These are phyloP conservation scores for Calliphora vicina DNA, from an alignment of 1,140 invertebrate genomes.

Conservation along the genomic window DNA sequence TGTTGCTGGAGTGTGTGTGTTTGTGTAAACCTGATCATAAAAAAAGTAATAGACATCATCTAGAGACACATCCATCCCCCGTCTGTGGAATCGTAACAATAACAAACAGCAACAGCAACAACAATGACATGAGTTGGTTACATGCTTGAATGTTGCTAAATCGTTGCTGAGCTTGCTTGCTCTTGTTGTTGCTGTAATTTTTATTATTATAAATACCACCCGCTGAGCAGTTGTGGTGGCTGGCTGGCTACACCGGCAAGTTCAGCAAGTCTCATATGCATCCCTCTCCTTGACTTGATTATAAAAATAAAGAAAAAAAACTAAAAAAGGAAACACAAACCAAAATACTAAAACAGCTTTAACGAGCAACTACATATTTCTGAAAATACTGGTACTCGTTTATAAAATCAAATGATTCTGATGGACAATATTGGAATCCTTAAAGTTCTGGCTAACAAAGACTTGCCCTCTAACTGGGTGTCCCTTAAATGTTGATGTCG, in stretches of 20 bases:
- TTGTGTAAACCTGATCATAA: constrained; percentile 7
- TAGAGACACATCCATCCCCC: constrained; percentile 6
- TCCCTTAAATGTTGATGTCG: not conserved
- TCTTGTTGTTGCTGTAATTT: not conserved
- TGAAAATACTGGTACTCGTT: not conserved
- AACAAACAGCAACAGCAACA: too few relatives aligned
- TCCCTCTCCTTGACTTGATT: not conserved
- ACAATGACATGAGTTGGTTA: constrained; percentile 10
- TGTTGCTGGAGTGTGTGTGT: not conserved
- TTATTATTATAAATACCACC: constrained; percentile 36
- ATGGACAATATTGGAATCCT: too few relatives aligned
- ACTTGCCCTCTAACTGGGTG: not conserved
- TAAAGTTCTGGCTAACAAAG: too few relatives aligned
- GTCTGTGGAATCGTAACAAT: not conserved
- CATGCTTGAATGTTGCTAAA: constrained; percentile 10
- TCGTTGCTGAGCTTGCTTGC: not conserved
- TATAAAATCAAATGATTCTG: not conserved
- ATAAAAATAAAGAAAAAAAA: not conserved
- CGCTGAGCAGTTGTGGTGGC: constrained; percentile 19
- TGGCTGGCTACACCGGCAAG: not conserved
- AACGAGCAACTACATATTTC: not conserved
- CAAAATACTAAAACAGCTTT: not conserved
- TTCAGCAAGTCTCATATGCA: not conserved
- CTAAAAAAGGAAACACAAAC: not conserved
- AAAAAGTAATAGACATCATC: constrained; percentile 32